Evolutionary conservation across 2,888 invertebrate genomes (phyloP).

Genomic region (Tetrapedia diversipes): DNA sequence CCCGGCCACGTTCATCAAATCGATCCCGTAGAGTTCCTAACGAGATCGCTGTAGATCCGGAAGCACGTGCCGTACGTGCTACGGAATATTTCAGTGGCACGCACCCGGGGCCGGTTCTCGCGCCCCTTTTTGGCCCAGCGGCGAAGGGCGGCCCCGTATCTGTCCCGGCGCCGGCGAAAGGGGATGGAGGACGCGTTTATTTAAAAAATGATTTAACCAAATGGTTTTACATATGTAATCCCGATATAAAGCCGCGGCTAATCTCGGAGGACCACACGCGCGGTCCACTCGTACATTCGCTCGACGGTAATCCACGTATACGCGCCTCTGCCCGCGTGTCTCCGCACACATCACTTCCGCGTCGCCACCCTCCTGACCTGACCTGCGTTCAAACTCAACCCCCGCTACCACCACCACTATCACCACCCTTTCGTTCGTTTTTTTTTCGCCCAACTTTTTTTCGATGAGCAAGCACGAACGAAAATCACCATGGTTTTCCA

Average conservation of each 20-base stretch:
- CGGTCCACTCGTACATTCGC: constrained; percentile 70
- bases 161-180: constrained; percentile 50
- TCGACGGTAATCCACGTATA: constrained; percentile 66
- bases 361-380: constrained; percentile 37
- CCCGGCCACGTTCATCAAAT: too few relatives aligned
- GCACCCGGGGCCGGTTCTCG: constrained; percentile 37
- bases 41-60: constrained; percentile 24
- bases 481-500: constrained; percentile 73
- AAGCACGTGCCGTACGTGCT: constrained; percentile 65
- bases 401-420: constrained; percentile 49
- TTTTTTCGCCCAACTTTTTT: constrained; percentile 59
- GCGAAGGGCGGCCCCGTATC: constrained; percentile 57
- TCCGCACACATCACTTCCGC: constrained; percentile 61
- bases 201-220: constrained; percentile 82
- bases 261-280: constrained; percentile 79
- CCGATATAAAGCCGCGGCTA: constrained; percentile 80
- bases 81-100: constrained; percentile 66
- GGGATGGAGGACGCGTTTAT: constrained; percentile 73
- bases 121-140: constrained; percentile 35
- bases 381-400: constrained; percentile 24
- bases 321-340: constrained; percentile 43
- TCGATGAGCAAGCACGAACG: constrained; percentile 74
- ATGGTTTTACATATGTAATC: constrained; percentile 83
- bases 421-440: not conserved
- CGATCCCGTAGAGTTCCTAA: constrained; percentile 1